Conservation (phyloP, 53 echinoderm and acorn worm species). For the Henricia sp. region DNA sequence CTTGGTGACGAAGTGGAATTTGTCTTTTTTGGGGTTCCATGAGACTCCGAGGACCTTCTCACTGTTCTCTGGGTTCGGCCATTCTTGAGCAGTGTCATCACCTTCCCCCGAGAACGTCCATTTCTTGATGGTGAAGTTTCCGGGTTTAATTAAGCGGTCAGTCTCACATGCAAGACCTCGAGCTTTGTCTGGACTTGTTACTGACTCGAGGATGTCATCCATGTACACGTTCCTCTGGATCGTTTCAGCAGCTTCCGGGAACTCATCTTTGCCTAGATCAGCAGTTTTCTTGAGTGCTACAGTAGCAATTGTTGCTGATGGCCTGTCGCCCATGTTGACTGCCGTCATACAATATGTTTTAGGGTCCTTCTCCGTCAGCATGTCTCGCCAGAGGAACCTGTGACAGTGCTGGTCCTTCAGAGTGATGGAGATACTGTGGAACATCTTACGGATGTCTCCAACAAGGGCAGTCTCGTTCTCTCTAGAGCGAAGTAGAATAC, state of each 20-base stretch:
- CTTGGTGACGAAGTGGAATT: too few relatives aligned
- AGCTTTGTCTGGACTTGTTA: not conserved
- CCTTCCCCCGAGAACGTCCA: not conserved
- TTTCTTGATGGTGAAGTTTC: not conserved
- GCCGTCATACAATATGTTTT: slow-evolving; percentile 56
- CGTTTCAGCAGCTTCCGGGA: slow-evolving; percentile 43
- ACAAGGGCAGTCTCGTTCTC: slow-evolving; percentile 27
- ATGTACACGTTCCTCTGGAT: slow-evolving; percentile 51
- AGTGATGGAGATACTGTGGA: slow-evolving; percentile 33
- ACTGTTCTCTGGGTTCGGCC: not conserved
- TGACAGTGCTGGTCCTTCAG: slow-evolving; percentile 6
- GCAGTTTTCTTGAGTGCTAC: too few relatives aligned
- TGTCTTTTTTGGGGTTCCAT: slow-evolving; percentile 35
- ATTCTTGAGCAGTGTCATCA: not conserved
- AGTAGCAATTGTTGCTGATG: slow-evolving; percentile 62
- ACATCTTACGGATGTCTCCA: slow-evolving; percentile 49
- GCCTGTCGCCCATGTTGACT: slow-evolving; percentile 57
- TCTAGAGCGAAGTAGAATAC: slow-evolving; percentile 2
- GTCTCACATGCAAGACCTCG: too few relatives aligned
- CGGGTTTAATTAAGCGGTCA: too few relatives aligned
- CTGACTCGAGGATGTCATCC: slow-evolving; percentile 59
- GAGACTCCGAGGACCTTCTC: slow-evolving; percentile 50
- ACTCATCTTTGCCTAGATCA: slow-evolving; percentile 8
- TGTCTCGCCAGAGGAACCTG: slow-evolving; percentile 56
- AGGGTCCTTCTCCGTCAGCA: slow-evolving; percentile 10